Percentiles rank a stretch among this genome's conserved stretches.
Evolutionary conservation across 2,113 vertebrate species (phyloP).

Genomic region (Gila orcuttii): DNA sequence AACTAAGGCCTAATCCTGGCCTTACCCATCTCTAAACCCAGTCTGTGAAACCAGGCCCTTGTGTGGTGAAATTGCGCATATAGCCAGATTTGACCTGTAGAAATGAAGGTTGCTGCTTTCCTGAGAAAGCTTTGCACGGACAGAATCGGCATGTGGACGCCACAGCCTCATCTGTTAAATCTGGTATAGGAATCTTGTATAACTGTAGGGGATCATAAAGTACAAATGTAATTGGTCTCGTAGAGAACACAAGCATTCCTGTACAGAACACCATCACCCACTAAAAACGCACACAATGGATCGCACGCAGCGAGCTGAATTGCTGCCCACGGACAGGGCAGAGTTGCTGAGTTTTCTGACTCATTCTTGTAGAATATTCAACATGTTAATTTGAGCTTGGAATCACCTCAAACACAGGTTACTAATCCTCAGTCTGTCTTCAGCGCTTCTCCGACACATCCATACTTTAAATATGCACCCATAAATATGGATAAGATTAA

Average conservation of each 20-base stretch:
- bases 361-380: constrained; percentile 53
- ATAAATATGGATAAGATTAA: constrained; percentile 50
- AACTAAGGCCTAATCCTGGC: no score
- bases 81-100: background rate
- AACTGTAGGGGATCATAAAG: constrained; percentile 36
- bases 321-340: constrained; percentile 43
- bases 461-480: constrained; percentile 27
- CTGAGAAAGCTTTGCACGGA: background rate
- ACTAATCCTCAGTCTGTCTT: constrained; percentile 30
- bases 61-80: background rate
- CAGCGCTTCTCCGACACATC: background rate
- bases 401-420: constrained; percentile 48
- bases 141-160: background rate
- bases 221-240: constrained; percentile 31
- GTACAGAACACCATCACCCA: constrained; percentile 33
- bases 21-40: no score
- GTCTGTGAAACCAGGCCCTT: no score
- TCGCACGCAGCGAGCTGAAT: constrained; percentile 8
- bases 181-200: constrained; percentile 31
- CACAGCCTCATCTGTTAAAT: constrained; percentile 24
- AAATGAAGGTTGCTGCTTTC: background rate
- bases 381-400: constrained; percentile 44
- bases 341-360: constrained; percentile 46
- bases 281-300: constrained; percentile 21
- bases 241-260: constrained; percentile 45